These are phyloP conservation scores for Bembecia ichneumoniformis DNA, from an alignment of 2,888 invertebrate species.

Conservation along the genomic window DNA sequence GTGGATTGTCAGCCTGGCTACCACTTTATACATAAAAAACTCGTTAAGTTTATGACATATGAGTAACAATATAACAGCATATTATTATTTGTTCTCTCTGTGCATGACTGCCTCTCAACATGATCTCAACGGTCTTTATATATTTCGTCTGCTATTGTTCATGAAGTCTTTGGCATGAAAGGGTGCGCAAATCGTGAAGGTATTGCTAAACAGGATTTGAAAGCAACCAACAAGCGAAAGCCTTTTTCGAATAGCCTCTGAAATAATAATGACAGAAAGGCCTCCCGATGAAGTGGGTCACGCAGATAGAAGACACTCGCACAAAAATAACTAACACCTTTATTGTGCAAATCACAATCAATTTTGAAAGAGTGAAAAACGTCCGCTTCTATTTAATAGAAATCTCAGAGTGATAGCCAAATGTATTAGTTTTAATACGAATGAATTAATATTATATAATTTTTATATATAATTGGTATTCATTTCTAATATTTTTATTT, in stretches of 20 bases:
- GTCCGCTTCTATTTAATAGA: background rate
- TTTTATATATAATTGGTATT: too few relatives aligned
- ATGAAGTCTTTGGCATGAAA: slow-evolving; percentile 9
- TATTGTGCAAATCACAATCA: slow-evolving; percentile 13
- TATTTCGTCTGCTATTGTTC: background rate
- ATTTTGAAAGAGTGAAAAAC: background rate
- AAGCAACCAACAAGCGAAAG: slow-evolving; percentile 29
- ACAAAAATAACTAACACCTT: slow-evolving; percentile 20
- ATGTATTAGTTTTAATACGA: too few relatives aligned
- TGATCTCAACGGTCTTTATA: too few relatives aligned
- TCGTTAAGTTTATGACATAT: too few relatives aligned
- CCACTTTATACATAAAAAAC: too few relatives aligned
- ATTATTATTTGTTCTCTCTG: too few relatives aligned
- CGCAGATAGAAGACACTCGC: slow-evolving; percentile 8
- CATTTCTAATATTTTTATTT: too few relatives aligned
- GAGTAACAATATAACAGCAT: too few relatives aligned
- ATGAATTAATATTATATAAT: too few relatives aligned
- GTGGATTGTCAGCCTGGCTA: too few relatives aligned
- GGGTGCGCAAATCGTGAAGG: slow-evolving; percentile 21
- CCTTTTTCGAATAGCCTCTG: slow-evolving; percentile 26
- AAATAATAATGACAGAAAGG: slow-evolving; percentile 31
- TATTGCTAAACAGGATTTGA: slow-evolving; percentile 31
- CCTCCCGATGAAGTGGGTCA: slow-evolving; percentile 3
- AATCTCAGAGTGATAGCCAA: too few relatives aligned
- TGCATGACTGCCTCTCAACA: too few relatives aligned